These are phyloP conservation scores for Taenioides sp. DNA, from an alignment of 2,797 vertebrate genomes.

Conservation along the genomic window DNA sequence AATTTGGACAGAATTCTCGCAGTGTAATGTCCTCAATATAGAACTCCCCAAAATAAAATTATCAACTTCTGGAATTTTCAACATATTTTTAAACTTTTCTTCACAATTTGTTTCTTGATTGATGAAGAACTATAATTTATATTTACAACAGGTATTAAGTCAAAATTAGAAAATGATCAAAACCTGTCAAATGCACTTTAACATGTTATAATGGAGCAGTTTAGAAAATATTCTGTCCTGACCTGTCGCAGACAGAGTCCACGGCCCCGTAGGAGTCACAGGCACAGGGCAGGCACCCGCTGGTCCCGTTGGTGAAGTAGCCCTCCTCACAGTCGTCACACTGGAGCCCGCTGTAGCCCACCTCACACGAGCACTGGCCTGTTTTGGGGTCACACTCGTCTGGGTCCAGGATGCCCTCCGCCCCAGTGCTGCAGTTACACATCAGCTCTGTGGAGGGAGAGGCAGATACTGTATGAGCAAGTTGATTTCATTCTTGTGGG, in stretches of 20 bases:
- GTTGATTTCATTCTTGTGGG: not conserved
- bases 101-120: too few species aligned
- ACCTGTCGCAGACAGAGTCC: conserved; percentile 78
- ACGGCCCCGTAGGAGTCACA: conserved; percentile 79
- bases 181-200: too few species aligned
- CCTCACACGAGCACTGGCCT: conserved; percentile 76
- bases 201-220: not conserved
- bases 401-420: conserved; percentile 69
- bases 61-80: too few species aligned
- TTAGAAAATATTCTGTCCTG: conserved; percentile 29
- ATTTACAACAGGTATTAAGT: too few species aligned
- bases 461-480: not conserved
- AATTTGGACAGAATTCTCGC: too few species aligned
- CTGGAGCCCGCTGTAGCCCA: conserved; percentile 73
- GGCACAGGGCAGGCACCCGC: conserved; percentile 74
- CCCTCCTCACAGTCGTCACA: conserved; percentile 80
- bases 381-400: conserved; percentile 70
- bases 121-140: too few species aligned
- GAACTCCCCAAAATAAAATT: too few species aligned
- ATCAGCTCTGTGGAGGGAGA: conserved; percentile 54
- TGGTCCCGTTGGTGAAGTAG: conserved; percentile 78
- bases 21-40: too few species aligned
- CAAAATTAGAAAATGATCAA: too few species aligned
- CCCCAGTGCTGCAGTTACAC: conserved; percentile 81
- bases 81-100: too few species aligned